Evolutionary conservation across 2,797 vertebrate species (phyloP).

Genomic region (Pogonophryne albipinna): DNA sequence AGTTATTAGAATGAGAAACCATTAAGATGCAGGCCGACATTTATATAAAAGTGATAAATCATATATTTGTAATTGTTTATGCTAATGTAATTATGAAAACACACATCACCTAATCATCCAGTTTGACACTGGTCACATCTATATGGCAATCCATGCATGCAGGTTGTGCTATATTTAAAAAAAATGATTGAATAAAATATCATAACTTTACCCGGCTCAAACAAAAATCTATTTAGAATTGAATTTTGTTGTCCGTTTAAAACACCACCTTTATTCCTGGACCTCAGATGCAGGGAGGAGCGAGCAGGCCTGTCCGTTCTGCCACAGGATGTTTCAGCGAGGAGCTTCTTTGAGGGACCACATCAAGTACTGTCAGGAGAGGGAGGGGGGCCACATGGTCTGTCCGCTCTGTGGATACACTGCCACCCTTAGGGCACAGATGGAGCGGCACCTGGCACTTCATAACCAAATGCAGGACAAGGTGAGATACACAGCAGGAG

Average conservation of each 20-base stretch:
- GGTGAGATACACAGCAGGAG: constrained; percentile 58
- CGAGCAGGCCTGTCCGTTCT: constrained; percentile 84
- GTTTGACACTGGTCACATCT: no score
- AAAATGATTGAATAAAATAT: neutral
- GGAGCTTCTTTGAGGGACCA: constrained; percentile 83
- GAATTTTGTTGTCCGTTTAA: neutral
- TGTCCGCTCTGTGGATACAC: constrained; percentile 86
- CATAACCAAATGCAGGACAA: constrained; percentile 84
- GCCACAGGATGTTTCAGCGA: constrained; percentile 79
- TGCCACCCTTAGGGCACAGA: constrained; percentile 81
- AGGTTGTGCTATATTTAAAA: no score
- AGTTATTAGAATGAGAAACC: neutral
- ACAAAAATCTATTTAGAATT: neutral
- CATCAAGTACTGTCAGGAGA: constrained; percentile 84
- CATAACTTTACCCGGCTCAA: neutral
- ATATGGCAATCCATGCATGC: no score
- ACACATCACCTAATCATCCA: neutral
- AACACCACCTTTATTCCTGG: constrained; percentile 36
- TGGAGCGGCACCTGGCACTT: constrained; percentile 84
- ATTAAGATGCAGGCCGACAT: neutral
- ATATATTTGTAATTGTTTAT: constrained; percentile 31
- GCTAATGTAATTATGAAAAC: constrained; percentile 15
- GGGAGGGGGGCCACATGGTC: constrained; percentile 73
- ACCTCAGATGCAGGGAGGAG: constrained; percentile 66
- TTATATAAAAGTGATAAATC: neutral